Evolutionary conservation across 2,113 vertebrate genomes (phyloP), one percentile per base, ranked within the genome.

Genomic region (Panthera leo): DNA sequence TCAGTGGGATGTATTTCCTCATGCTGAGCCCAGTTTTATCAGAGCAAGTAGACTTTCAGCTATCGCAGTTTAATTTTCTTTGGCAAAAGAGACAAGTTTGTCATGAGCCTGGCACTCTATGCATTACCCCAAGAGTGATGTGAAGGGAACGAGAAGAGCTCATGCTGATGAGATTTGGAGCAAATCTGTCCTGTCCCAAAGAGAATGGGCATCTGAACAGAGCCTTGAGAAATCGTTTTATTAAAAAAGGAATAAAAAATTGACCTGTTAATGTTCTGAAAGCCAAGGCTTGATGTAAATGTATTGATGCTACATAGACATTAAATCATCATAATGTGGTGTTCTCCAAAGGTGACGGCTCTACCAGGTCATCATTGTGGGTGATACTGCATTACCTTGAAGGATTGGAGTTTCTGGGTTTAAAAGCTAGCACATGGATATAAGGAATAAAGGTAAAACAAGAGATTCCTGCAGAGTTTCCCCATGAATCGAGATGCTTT

Each of bases 11-110:
- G 61, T 98, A 97, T 98, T 95, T 97, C 94, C 93, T 97, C 3
- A 0, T 53, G 75, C 92, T 90, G 95, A 95, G 7, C 95, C 95
- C 85, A 19, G 95, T 96, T 98, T 98, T 98, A 97, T 98, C 97
- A 94, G 86, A 79, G 48, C 88, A 97, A 95, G 76, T 90, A 97
- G 97, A 97, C 98, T 98, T 96, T 12, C 87, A 96, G 91, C 97
- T 98, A 94, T 89, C 73, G 79, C 36, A 75, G 86, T 98, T 98
- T 98, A 97, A 98, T 98, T 98, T 97, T 98, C 45, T 98, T 98
- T 97, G 88, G 89, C 95, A 83, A 97, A 97, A 95, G 96, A 97
- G 97, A 98, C 97, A 94, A 55, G 95, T 98, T 97, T 97, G 95
- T 97, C 97, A 95, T 94, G 86, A 97, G 45, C 2, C 34, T 10